Percentiles rank a stretch among this genome's conserved stretches.
Conservation (phyloP, 2,113 vertebrate genomes). For the Lycaon pictus region DNA sequence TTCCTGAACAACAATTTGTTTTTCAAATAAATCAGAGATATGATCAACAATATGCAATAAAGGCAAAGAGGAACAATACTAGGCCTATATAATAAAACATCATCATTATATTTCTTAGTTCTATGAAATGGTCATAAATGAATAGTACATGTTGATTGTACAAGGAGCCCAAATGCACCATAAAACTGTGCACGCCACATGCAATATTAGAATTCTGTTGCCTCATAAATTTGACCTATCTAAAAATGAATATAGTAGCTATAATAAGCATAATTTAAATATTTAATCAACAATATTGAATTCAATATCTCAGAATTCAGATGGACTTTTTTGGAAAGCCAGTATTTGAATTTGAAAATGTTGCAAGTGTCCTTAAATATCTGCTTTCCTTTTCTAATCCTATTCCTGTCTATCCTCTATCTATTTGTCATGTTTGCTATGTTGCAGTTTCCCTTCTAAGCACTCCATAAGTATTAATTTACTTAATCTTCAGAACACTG, state of each 20-base stretch:
- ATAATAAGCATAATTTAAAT: slow-evolving; percentile 54
- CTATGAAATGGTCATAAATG: slow-evolving; percentile 59
- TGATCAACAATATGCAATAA: slow-evolving; percentile 69
- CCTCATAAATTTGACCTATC: slow-evolving; percentile 47
- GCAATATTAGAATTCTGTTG: neutral
- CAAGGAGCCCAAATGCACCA: neutral
- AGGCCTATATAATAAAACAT: slow-evolving; percentile 57
- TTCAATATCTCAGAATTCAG: slow-evolving; percentile 51
- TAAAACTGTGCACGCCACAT: neutral
- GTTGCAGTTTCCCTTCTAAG: neutral
- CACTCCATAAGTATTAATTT: neutral
- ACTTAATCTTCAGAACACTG: neutral
- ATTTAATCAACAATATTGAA: slow-evolving; percentile 18
- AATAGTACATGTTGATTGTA: slow-evolving; percentile 32
- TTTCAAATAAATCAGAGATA: slow-evolving; percentile 74
- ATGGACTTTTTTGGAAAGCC: neutral
- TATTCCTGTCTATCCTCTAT: neutral
- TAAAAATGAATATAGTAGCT: slow-evolving; percentile 30
- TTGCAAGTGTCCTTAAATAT: neutral
- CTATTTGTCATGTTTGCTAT: neutral
- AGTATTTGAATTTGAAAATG: neutral
- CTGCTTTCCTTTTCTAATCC: neutral
- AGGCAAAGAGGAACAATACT: slow-evolving; percentile 52
- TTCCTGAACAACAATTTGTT: slow-evolving; percentile 62
- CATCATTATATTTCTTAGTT: slow-evolving; percentile 38